Evolutionary conservation across 2,113 vertebrate species (phyloP).

Genomic region (Thamnophis sirtalis): DNA sequence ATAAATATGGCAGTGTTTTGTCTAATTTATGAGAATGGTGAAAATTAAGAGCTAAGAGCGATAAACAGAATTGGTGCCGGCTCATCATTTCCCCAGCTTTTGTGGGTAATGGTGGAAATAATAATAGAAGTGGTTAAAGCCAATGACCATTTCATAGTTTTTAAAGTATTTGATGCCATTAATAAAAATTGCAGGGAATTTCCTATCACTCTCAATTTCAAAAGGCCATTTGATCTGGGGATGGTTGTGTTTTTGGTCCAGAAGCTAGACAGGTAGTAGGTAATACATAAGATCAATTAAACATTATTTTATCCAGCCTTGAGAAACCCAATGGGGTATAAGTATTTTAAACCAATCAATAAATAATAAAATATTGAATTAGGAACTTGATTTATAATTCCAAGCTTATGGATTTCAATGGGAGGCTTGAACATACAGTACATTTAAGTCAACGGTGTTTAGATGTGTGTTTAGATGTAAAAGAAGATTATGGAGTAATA

Average conservation of each 20-base stretch:
- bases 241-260: not conserved
- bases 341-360: not conserved
- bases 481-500: not conserved
- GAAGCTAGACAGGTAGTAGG: not conserved
- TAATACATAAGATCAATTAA: not conserved
- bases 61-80: not conserved
- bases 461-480: not conserved
- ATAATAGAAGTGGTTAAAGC: constrained; percentile 15
- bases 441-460: not conserved
- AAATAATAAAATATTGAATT: not conserved
- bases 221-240: not conserved
- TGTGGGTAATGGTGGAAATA: constrained; percentile 8
- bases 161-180: not conserved
- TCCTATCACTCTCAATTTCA: not conserved
- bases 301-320: not conserved
- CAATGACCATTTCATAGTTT: not conserved
- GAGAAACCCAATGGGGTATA: not conserved
- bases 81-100: constrained; percentile 2
- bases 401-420: not conserved
- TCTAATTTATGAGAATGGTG: constrained; percentile 16
- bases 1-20: constrained; percentile 22
- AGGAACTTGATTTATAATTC: not conserved
- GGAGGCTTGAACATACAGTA: not conserved
- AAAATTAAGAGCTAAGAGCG: constrained; percentile 14
- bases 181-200: not conserved